These are phyloP conservation scores for Meda fulgida DNA, from an alignment of 2,797 vertebrate species.

Conservation along the genomic window DNA sequence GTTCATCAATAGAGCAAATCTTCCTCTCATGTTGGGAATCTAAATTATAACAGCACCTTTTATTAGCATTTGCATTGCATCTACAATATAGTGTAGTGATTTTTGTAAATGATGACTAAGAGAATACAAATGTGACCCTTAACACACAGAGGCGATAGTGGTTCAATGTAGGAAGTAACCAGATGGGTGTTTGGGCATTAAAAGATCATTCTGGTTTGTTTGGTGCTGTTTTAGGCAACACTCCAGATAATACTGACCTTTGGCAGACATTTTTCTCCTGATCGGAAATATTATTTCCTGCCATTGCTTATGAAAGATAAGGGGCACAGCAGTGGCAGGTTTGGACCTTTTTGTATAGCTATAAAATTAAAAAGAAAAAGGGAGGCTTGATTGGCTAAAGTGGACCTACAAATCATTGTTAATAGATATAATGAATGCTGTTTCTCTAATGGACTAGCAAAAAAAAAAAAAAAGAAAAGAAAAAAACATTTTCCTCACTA, in stretches of 20 bases:
- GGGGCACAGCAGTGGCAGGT: background rate
- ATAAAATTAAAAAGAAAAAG: background rate
- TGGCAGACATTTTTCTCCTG: conserved; percentile 45
- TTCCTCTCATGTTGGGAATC: background rate
- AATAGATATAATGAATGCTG: background rate
- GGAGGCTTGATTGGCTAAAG: background rate
- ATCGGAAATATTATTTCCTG: conserved; percentile 55
- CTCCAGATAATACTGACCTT: conserved; percentile 46
- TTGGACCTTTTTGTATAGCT: background rate
- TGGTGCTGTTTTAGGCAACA: conserved; percentile 37
- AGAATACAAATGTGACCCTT: background rate
- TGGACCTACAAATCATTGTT: background rate
- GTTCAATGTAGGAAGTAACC: conserved; percentile 5
- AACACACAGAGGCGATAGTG: background rate
- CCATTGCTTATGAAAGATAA: conserved; percentile 36
- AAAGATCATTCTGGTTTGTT: conserved; percentile 43
- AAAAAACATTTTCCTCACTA: background rate
- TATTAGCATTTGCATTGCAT: background rate
- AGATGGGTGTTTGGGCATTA: conserved; percentile 29
- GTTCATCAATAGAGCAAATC: conserved; percentile 26
- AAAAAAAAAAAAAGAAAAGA: background rate
- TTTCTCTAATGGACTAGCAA: background rate
- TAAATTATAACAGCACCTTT: background rate
- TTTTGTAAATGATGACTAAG: background rate
- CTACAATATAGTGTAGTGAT: background rate